Evolutionary conservation across 2,888 invertebrate species (phyloP).

Genomic region (Oscheius onirici): DNA sequence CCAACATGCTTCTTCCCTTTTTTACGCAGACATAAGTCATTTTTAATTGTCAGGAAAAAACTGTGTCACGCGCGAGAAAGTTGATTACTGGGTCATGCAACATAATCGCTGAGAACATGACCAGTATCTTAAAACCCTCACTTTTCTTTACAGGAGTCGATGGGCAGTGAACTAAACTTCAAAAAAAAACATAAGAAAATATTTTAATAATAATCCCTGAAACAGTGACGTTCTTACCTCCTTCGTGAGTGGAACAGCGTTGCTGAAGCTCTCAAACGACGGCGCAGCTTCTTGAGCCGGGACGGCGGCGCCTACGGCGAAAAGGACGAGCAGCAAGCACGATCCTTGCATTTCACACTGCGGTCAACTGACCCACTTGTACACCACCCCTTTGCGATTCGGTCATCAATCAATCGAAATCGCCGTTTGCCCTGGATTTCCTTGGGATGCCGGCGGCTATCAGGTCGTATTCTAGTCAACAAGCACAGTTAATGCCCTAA

Average conservation of each 20-base stretch:
- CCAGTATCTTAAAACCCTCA: background rate
- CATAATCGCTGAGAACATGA: background rate
- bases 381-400: slow-evolving; percentile 26
- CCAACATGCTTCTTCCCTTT: no score
- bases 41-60: slow-evolving; percentile 11
- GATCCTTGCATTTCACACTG: slow-evolving; percentile 32
- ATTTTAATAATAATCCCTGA: background rate
- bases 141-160: no score
- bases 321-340: slow-evolving; percentile 30
- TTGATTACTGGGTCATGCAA: slow-evolving; percentile 3
- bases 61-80: slow-evolving; percentile 18
- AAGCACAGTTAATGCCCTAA: background rate
- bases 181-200: background rate
- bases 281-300: slow-evolving; percentile 28
- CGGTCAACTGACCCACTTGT: slow-evolving; percentile 32
- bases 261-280: slow-evolving; percentile 27
- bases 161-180: background rate
- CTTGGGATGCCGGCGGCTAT: slow-evolving; percentile 25
- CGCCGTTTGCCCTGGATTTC: slow-evolving; percentile 35
- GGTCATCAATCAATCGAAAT: slow-evolving; percentile 35
- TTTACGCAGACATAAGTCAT: background rate
- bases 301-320: slow-evolving; percentile 11
- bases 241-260: slow-evolving; percentile 23
- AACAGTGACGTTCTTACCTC: background rate
- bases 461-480: slow-evolving; percentile 17